Conservation (phyloP, 2,797 vertebrate genomes). For the Typhlichthys subterraneus region DNA sequence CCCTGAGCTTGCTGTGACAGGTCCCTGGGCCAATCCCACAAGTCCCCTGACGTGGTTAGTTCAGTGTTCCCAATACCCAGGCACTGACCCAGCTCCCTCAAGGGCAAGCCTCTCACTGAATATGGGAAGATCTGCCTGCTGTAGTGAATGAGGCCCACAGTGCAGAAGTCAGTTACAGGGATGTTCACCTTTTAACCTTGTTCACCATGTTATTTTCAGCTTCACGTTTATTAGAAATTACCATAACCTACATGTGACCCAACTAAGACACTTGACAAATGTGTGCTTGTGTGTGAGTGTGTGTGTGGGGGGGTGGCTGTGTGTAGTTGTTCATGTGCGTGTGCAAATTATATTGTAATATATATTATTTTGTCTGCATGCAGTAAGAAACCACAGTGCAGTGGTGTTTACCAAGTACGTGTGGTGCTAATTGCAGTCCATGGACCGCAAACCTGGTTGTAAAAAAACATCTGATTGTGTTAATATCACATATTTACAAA, state of each 20-base stretch:
- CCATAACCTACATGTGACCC: conserved; percentile 24
- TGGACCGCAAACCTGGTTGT: too few species aligned
- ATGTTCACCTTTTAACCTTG: conserved; percentile 20
- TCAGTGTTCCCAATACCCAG: conserved; percentile 43
- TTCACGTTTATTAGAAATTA: conserved; percentile 24
- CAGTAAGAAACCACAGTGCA: too few species aligned
- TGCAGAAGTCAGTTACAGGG: conserved; percentile 25
- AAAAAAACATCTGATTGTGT: too few species aligned
- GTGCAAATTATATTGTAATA: background rate
- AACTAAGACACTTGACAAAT: conserved; percentile 13
- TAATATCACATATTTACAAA: conserved; percentile 1
- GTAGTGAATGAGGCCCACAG: conserved; percentile 48
- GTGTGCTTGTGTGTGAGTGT: background rate
- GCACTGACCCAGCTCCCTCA: conserved; percentile 37
- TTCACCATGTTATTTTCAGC: conserved; percentile 11
- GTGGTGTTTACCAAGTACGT: too few species aligned
- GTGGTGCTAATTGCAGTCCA: too few species aligned
- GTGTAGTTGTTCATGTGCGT: background rate
- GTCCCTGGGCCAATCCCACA: conserved; percentile 40
- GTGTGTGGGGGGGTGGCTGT: background rate
- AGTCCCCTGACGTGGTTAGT: conserved; percentile 42
- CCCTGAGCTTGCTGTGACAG: conserved; percentile 36
- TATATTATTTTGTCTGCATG: too few species aligned
- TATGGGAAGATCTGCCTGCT: conserved; percentile 57
- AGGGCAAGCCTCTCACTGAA: conserved; percentile 49